Evolutionary conservation across 2,888 invertebrate genomes (phyloP).

Genomic region (Abrostola triplasia): DNA sequence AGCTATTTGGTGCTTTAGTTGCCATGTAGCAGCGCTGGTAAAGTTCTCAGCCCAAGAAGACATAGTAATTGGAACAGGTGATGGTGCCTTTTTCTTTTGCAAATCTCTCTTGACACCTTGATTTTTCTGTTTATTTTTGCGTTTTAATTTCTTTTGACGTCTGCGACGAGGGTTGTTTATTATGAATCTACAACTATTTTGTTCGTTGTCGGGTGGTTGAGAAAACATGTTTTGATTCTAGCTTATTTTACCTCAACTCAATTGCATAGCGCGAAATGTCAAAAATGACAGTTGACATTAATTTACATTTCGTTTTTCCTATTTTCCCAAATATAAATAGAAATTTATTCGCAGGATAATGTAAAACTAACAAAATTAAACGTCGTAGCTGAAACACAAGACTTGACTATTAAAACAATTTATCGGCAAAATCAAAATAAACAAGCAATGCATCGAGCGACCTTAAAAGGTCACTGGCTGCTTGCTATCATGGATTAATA

Average conservation of each 20-base stretch:
- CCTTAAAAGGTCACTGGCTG: too few relatives aligned
- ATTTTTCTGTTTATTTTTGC: constrained; percentile 60
- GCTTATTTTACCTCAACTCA: neutral
- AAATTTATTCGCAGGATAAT: too few relatives aligned
- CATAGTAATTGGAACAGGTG: constrained; percentile 66
- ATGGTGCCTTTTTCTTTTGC: constrained; percentile 47
- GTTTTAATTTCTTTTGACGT: constrained; percentile 59
- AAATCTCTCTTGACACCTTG: constrained; percentile 49
- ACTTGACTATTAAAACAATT: too few relatives aligned
- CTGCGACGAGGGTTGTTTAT: constrained; percentile 52
- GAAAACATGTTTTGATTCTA: constrained; percentile 60
- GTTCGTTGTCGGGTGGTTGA: constrained; percentile 59
- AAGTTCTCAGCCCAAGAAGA: constrained; percentile 80
- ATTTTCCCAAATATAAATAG: neutral
- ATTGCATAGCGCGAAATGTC: neutral
- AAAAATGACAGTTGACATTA: constrained; percentile 7
- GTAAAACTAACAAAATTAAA: too few relatives aligned
- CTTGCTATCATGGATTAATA: neutral
- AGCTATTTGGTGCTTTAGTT: constrained; percentile 88
- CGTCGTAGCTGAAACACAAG: too few relatives aligned
- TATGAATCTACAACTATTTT: constrained; percentile 40
- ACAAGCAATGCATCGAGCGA: too few relatives aligned
- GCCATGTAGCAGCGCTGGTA: constrained; percentile 80
- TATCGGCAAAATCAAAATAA: too few relatives aligned
- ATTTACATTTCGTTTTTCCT: neutral